Evolutionary conservation across 2,113 vertebrate species (phyloP).

Genomic region (Carollia perspicillata): DNA sequence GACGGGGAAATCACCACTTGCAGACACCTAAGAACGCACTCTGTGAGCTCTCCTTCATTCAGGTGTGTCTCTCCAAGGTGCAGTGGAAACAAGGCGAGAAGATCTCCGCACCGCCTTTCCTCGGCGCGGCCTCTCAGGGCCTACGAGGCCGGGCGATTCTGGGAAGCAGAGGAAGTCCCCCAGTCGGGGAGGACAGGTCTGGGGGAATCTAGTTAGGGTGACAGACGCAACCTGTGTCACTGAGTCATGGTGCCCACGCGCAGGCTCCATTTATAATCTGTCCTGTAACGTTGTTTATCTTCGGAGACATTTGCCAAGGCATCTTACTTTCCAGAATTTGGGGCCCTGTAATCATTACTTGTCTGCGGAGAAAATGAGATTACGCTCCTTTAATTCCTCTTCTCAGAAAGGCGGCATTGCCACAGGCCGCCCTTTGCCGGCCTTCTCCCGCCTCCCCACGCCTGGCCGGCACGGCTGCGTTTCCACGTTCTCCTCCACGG

Average conservation of each 20-base stretch:
- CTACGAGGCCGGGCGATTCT: background rate
- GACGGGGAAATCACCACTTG: too few relatives aligned
- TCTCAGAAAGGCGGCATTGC: constrained; percentile 56
- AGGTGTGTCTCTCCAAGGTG: background rate
- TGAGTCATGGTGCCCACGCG: constrained; percentile 35
- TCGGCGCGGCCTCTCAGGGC: background rate
- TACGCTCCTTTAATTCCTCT: constrained; percentile 60
- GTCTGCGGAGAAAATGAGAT: constrained; percentile 65
- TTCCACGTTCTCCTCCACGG: background rate
- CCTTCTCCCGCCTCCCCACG: background rate
- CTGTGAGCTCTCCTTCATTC: background rate
- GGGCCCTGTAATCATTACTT: constrained; percentile 59
- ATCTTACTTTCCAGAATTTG: constrained; percentile 67
- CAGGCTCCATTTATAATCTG: constrained; percentile 70
- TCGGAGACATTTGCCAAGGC: background rate
- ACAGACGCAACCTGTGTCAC: constrained; percentile 19
- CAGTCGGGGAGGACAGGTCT: background rate
- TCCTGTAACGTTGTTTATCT: constrained; percentile 70
- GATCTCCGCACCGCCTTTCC: background rate
- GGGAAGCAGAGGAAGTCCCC: background rate
- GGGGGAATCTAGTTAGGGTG: constrained; percentile 42
- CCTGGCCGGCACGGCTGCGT: background rate
- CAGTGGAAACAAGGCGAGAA: background rate
- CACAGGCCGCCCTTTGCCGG: constrained; percentile 25
- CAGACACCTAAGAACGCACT: background rate